Base-by-base conservation (phyloP, 2,888 invertebrate species). In the Spisula solida region DNA sequence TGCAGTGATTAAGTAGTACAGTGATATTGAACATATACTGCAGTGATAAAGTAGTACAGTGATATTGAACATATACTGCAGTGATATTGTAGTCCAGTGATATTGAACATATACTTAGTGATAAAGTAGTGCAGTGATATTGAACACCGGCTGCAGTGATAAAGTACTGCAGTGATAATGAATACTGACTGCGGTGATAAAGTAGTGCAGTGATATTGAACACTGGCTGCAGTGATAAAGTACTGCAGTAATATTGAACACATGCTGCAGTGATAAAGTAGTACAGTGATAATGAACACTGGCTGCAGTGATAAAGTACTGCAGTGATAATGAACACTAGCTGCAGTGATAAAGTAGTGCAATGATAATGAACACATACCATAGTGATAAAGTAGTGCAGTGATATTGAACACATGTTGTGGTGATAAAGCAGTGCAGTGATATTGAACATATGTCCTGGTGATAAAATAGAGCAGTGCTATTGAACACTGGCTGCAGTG, bases 361-460 rank as follows among this genome's bases (percentile, higher is more conserved):
- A 47, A 12, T 12, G 12, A 56, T 56, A 56, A 12, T 20, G 82
- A 89, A 87, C 88, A 34, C 55, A 47, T 47, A 47, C 47, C 12
- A 12, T 12, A 8, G 47, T 47, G 47, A 47, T 56, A 1, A 5
- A 56, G 56, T 20, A 56, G 20, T 20, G 56, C 20, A 12, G 47
- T 47, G 20, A 18, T 18, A 18, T 14, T 55, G 18, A 55, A 18
- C 55, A 55, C 20, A 20, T 55, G 2, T 12, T 47, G 47, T 12
- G 5, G 47, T 47, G 47, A 47, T 56, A 1, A 5, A 56, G 56
- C 6, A 56, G 20, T 20, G 56, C 20, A 12, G 47, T 47, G 20
- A 18, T 18, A 18, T 14, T 55, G 18, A 55, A 18, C 55, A 55
- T 16, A 20, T 55, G 2, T 12, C 12, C 6, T 12, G 5, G 47